Conservation (phyloP, 1,140 invertebrate genomes). For the Drosophila virilis region DNA sequence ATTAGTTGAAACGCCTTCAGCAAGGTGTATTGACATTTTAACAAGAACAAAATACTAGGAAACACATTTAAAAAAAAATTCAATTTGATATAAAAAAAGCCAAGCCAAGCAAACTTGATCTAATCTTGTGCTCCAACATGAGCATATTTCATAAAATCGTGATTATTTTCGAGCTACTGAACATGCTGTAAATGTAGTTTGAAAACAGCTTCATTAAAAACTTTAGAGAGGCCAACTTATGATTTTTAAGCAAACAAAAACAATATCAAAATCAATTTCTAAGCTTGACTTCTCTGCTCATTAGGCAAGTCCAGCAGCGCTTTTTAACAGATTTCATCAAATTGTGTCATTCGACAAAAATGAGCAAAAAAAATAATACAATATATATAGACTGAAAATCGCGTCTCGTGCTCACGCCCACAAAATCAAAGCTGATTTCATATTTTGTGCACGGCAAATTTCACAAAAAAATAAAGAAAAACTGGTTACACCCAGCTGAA, state of each 20-base stretch:
- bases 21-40: no score
- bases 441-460: slow-evolving; percentile 49
- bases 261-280: slow-evolving; percentile 2
- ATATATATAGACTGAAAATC: slow-evolving; percentile 17
- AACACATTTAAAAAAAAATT: not conserved
- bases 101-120: slow-evolving; percentile 23
- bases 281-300: slow-evolving; percentile 12
- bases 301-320: slow-evolving; percentile 48
- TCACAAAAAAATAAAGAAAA: slow-evolving; percentile 31
- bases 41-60: not conserved
- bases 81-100: not conserved
- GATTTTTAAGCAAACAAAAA: slow-evolving; percentile 8
- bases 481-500: slow-evolving; percentile 69
- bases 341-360: slow-evolving; percentile 73
- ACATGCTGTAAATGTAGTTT: not conserved
- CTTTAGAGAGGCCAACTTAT: slow-evolving; percentile 21
- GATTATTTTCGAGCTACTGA: not conserved
- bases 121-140: slow-evolving; percentile 14
- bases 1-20: no score
- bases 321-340: slow-evolving; percentile 54
- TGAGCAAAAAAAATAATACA: slow-evolving; percentile 36
- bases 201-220: slow-evolving; percentile 13
- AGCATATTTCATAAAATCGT: not conserved
- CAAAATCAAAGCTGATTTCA: slow-evolving; percentile 71
- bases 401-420: slow-evolving; percentile 70